Evolutionary conservation across 2,113 vertebrate genomes (phyloP).

Genomic region (Gadus macrocephalus): DNA sequence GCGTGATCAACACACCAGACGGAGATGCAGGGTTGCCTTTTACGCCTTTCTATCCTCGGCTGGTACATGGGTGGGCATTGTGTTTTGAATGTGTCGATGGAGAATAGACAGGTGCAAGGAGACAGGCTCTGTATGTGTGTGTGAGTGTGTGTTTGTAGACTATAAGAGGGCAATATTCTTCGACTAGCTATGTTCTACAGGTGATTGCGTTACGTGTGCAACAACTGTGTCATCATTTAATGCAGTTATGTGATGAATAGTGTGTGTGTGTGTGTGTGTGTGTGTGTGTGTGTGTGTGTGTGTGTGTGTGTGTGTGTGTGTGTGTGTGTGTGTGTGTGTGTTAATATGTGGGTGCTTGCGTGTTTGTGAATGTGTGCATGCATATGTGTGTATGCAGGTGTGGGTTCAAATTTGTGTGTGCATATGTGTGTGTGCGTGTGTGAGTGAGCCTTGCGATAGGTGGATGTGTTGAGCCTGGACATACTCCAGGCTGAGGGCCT

Average conservation of each 20-base stretch:
- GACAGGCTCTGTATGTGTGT: neutral
- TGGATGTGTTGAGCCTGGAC: constrained; percentile 3
- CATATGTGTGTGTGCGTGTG: neutral
- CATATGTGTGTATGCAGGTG: neutral
- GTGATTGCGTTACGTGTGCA: no score
- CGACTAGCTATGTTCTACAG: no score
- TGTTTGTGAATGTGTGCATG: constrained; percentile 1
- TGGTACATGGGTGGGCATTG: constrained; percentile 16
- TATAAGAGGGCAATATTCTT: no score
- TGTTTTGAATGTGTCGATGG: constrained; percentile 12
- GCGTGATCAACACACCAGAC: constrained; percentile 43
- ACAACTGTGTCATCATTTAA: no score
- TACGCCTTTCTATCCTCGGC: constrained; percentile 34
- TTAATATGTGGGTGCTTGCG: constrained; percentile 9
- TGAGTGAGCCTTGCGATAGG: neutral
- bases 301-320: no score
- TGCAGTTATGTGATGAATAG: no score
- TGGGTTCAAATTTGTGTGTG: neutral
- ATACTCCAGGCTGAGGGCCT: constrained; percentile 10
- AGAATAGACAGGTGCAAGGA: constrained; percentile 13
- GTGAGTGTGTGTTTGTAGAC: neutral
- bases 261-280: no score
- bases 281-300: no score
- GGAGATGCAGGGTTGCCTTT: constrained; percentile 29
- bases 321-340: constrained; percentile 9